A percentile compares a stretch with the other conserved stretches of the same genome.
phyloP scores from a whole-genome alignment of 2,888 invertebrate genomes.

The Frankliniella intonsa region DNA sequence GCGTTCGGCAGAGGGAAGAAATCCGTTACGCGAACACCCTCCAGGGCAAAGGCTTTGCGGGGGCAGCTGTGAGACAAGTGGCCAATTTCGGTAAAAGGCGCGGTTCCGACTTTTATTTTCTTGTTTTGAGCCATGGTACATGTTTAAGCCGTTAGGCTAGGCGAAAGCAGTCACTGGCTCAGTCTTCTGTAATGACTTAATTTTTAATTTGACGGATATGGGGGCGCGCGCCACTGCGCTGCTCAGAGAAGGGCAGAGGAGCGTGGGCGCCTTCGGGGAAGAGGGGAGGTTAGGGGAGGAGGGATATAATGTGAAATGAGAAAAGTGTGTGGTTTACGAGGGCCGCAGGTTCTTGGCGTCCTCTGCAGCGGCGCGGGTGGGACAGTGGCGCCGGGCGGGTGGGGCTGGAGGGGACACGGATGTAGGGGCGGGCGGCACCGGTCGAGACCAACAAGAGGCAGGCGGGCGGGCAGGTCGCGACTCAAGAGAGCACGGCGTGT shows the following conservation, averaged over 20 bases:
- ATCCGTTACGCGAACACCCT: no score
- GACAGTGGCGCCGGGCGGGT: not conserved
- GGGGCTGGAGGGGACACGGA: not conserved
- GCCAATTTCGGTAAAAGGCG: not conserved
- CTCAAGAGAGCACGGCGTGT: not conserved
- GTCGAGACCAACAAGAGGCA: not conserved
- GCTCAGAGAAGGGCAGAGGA: not conserved
- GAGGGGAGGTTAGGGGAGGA: not conserved
- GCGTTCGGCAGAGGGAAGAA: no score
- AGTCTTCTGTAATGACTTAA: constrained; percentile 1
- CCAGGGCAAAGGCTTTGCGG: no score
- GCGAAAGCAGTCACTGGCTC: not conserved
- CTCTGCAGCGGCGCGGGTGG: not conserved
- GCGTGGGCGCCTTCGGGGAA: not conserved
- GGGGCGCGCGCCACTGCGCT: not conserved
- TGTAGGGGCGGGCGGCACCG: no score
- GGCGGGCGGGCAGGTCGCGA: not conserved
- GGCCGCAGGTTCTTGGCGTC: not conserved
- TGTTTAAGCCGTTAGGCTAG: not conserved
- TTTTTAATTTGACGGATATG: constrained; percentile 23
- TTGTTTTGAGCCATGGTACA: not conserved
- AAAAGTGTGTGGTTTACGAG: constrained; percentile 20
- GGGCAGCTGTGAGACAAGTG: no score
- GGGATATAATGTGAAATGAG: constrained; percentile 1
- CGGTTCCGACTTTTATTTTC: not conserved